A percentile compares a stretch with the other conserved stretches of the same genome.
phyloP scores from a whole-genome alignment of 2,113 vertebrate genomes.

The Gadus macrocephalus region DNA sequence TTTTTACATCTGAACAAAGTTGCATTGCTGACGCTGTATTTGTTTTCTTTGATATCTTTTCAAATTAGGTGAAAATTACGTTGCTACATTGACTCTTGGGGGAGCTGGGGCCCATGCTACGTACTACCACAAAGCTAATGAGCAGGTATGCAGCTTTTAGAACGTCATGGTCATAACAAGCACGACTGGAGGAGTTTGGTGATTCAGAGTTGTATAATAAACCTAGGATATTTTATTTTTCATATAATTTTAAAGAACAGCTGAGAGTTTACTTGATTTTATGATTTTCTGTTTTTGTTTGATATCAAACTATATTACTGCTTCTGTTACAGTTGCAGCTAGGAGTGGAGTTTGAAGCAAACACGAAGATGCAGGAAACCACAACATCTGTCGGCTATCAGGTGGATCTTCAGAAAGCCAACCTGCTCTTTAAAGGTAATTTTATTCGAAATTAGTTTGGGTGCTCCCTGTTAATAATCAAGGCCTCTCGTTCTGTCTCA shows the following conservation, averaged over 20 bases:
- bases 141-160: constrained; percentile 71
- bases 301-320: too few species aligned
- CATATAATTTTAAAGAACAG: too few species aligned
- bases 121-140: constrained; percentile 89
- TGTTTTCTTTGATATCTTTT: neutral
- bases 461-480: neutral
- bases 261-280: too few species aligned
- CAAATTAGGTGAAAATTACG: constrained; percentile 77
- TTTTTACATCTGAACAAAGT: too few species aligned
- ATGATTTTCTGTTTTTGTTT: too few species aligned
- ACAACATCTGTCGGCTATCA: constrained; percentile 85
- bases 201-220: neutral
- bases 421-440: constrained; percentile 87
- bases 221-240: too few species aligned
- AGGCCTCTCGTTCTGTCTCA: neutral
- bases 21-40: too few species aligned
- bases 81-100: constrained; percentile 82
- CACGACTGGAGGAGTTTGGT: neutral
- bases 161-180: neutral
- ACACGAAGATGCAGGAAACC: constrained; percentile 84
- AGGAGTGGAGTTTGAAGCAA: constrained; percentile 89
- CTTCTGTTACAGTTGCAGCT: constrained; percentile 77
- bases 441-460: neutral
- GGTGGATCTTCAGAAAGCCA: constrained; percentile 86
- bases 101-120: constrained; percentile 84